phyloP scores from a whole-genome alignment of 2,797 vertebrate species.

The Coluber constrictor region DNA sequence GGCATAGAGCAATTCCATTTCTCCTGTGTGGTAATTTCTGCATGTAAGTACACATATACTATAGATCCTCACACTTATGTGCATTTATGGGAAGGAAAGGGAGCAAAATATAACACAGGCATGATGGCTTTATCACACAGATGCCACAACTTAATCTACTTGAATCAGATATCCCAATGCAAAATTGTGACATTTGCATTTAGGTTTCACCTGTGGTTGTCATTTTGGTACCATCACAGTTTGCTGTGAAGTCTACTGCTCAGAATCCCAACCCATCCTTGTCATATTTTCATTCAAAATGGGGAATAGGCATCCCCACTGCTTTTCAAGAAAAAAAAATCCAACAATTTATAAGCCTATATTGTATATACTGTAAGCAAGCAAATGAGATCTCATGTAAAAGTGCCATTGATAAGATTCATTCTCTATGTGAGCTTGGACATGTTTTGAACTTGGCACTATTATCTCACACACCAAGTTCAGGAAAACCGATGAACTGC shows the following conservation, averaged over 20 bases:
- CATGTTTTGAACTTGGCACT: neutral
- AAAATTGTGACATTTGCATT: neutral
- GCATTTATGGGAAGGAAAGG: neutral
- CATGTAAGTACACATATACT: neutral
- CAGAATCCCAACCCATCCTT: neutral
- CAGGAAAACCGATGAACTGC: neutral
- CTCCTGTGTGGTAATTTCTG: neutral
- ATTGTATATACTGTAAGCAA: neutral
- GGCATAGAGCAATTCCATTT: neutral
- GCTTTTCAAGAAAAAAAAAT: neutral
- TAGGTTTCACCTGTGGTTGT: neutral
- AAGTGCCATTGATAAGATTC: neutral
- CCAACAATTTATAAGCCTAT: neutral
- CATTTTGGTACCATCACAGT: neutral
- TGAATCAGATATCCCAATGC: neutral
- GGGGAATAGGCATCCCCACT: neutral
- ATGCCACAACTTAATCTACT: neutral
- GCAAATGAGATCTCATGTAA: neutral
- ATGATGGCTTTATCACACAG: neutral
- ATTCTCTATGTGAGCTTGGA: neutral
- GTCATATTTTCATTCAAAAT: neutral
- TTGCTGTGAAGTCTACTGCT: neutral
- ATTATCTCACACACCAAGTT: neutral
- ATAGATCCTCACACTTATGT: neutral
- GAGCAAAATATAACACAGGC: neutral